Evolutionary conservation across 2,888 invertebrate species (phyloP), one percentile per base, ranked within the genome.

Genomic region (Pyrrhia umbra): DNA sequence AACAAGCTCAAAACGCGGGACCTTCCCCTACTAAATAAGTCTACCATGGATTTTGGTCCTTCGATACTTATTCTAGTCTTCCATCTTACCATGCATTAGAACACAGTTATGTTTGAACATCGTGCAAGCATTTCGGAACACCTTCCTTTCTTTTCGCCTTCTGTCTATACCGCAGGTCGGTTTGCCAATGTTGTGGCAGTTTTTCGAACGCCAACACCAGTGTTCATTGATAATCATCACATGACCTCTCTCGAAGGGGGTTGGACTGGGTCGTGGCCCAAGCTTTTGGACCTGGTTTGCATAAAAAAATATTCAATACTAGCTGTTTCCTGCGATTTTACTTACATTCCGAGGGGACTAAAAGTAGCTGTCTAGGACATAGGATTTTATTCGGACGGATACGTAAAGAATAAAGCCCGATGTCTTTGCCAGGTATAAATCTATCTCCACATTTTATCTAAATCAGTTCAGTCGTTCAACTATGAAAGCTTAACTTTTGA

Each of bases 131-230:
- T 77, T 79, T 2, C 62, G 42, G 47, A 91, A 92, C 39, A 71
- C 63, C 16, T 37, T 75, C 4, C 49, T 80, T 23, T 67, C 23
- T 2, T 82, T 80, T 0, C 68, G 54, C 1, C 82, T 79, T 0
- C 74, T 60, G 27, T 92, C 90, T 27, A 82, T 81, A 0, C 81
- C 89, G 54, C 92, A 92, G 13, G 89, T 77, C 21, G 45, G 45
- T 0, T 25, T 60, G 0, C 50, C 52, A 6, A 57, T 55, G 1
- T 70, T 54, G 1, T 42, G 78, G 56, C 91, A 91, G 56, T 85
- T 78, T 52, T 75, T 82, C 0, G 81, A 70, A 1, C 87, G 73
- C 91, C 91, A 92, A 57, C 92, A 92, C 92, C 92, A 92, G 52
- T 88, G 89, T 2, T 88, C 20, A 15, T 85, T 83, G 20, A 88